Evolutionary conservation across 2,888 invertebrate genomes (phyloP), one percentile per base, ranked within the genome.

Genomic region (Erebia ligea): DNA sequence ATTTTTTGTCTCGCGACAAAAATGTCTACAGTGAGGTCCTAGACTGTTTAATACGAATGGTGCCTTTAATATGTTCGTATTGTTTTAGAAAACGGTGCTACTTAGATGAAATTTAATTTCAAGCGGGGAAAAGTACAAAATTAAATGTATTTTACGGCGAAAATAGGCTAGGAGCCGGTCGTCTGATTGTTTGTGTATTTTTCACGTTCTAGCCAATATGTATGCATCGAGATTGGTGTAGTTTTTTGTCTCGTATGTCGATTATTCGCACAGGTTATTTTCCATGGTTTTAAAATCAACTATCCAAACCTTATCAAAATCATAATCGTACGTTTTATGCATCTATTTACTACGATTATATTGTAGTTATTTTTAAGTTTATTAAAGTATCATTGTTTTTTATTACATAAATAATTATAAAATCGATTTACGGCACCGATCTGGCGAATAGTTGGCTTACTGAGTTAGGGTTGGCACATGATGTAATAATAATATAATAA

Each of bases 151-250:
- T 59, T 65, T 59, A 58, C 54, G 40, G n/a, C 40, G 17, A 57
- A 54, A 13, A 48, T 54, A 42, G 69, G 69, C 64, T 69, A 65
- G 57, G 67, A 67, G 56, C n/a, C 56, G n/a, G 56, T 25, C 42
- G 21, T 50, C 58, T 19, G 50, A 40, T 59, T 25, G 42, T 56
- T 17, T 17, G 63, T 45, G 45, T 61, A 61, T 70, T 57, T 54
- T 62, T 48, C 59, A 45, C 58, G 61, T 66, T 69, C 76, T 76
- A 85, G 88, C 90, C 90, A 88, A 89, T 90, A 89, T 89, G 86
- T 88, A 88, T 83, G 87, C 82, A 76, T 83, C 81, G 87, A 82
- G 84, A 85, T 79, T 77, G 75, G 72, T 73, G 71, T 71, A 45
- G 25, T 52, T 48, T 68, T 15, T 25, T 56, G 11, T 71, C 63